Evolutionary conservation across 1,140 invertebrate species (phyloP).

Genomic region (Drosophila subobscura): DNA sequence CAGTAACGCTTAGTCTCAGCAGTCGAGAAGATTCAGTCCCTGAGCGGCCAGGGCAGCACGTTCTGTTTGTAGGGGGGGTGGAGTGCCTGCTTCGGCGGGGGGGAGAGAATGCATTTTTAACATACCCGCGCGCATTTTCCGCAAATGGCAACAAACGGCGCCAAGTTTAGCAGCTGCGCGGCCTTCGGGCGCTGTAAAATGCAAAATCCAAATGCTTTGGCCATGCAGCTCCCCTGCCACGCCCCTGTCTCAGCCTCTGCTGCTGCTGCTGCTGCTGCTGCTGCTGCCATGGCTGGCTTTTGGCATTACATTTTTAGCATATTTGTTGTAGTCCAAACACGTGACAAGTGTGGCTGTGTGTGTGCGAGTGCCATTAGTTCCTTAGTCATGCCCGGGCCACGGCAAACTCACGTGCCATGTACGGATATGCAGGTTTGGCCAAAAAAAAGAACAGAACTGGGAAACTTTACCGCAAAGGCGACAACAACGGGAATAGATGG

Average conservation of each 20-base stretch:
- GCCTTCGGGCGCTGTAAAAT: conserved; percentile 64
- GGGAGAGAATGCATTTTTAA: conserved; percentile 71
- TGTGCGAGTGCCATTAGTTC: conserved; percentile 67
- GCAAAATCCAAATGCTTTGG: conserved; percentile 53
- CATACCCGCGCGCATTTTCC: conserved; percentile 73
- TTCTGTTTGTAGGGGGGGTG: conserved; percentile 13
- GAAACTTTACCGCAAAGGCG: conserved; percentile 68
- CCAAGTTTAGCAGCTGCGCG: conserved; percentile 79
- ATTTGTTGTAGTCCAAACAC: conserved; percentile 80
- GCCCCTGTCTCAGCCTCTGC: background rate
- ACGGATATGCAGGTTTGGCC: conserved; percentile 42
- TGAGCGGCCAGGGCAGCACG: conserved; percentile 15
- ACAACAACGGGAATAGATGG: conserved; percentile 47
- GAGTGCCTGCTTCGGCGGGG: conserved; percentile 7
- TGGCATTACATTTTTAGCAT: conserved; percentile 80
- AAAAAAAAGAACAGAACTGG: conserved; percentile 19
- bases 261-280: conserved; percentile 19
- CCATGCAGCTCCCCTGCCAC: too few species aligned
- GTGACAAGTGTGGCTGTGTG: conserved; percentile 54
- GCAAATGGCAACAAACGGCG: conserved; percentile 80
- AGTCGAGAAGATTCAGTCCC: too few species aligned
- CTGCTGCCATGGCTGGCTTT: conserved; percentile 46
- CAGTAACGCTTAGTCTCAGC: conserved; percentile 32
- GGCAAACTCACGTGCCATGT: conserved; percentile 70
- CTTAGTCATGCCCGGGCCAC: conserved; percentile 67